Percentiles rank a stretch among this genome's conserved stretches.
Evolutionary conservation across 1,140 invertebrate genomes (phyloP).

Genomic region (Leptoteleia sp.): DNA sequence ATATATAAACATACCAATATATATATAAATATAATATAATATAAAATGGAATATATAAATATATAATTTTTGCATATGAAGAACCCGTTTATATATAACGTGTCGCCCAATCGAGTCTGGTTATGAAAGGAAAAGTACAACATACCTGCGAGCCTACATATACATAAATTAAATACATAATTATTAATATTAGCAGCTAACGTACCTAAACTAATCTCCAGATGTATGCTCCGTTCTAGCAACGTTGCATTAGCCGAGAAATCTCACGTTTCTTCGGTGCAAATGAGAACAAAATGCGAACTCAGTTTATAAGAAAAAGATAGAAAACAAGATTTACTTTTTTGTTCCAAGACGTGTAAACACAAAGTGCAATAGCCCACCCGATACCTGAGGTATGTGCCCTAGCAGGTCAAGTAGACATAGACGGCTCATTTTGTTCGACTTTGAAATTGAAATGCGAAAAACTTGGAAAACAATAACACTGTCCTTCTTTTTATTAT

Average conservation of each 20-base stretch:
- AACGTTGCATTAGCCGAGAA: background rate
- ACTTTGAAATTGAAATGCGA: constrained; percentile 12
- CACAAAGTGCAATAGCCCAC: constrained; percentile 70
- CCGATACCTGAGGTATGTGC: constrained; percentile 66
- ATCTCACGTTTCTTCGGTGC: background rate
- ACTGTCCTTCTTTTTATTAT: background rate
- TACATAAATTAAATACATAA: constrained; percentile 65
- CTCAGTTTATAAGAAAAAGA: constrained; percentile 26
- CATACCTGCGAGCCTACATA: constrained; percentile 69
- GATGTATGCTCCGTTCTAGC: constrained; percentile 15
- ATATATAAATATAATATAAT: constrained; percentile 50
- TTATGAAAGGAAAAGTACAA: constrained; percentile 69
- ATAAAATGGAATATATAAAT: constrained; percentile 62
- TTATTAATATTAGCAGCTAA: constrained; percentile 68
- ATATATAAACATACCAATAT: constrained; percentile 47
- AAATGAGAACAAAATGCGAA: constrained; percentile 4
- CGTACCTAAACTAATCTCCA: constrained; percentile 64
- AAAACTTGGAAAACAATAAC: constrained; percentile 32
- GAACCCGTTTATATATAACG: constrained; percentile 62
- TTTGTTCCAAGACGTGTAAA: constrained; percentile 44
- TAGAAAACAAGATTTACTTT: too few relatives aligned
- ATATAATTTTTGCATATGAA: constrained; percentile 66
- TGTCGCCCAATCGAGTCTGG: constrained; percentile 67
- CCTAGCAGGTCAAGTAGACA: constrained; percentile 52
- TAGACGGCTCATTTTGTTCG: constrained; percentile 47